Conservation (phyloP, 2,113 vertebrate genomes). For the Peromyscus polionotus region DNA sequence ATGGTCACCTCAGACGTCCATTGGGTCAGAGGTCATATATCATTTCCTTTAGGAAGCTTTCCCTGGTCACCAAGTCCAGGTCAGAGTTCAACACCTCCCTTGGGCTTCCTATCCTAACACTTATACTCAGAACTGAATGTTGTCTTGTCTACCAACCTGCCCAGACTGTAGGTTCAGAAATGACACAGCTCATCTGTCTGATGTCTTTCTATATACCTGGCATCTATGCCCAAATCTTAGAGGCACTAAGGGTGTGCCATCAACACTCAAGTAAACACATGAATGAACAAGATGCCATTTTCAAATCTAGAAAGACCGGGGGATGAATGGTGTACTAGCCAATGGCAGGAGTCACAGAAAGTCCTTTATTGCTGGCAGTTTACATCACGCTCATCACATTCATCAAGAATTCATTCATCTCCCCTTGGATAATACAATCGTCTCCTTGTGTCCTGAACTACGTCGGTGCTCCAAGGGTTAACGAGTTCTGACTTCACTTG, state of each 20-base stretch:
- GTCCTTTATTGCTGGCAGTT: conserved; percentile 64
- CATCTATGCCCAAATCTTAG: background rate
- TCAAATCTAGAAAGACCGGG: background rate
- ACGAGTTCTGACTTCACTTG: background rate
- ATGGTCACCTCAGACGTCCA: no score
- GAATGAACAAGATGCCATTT: background rate
- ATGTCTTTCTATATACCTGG: background rate
- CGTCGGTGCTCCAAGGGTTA: background rate
- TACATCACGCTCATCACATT: background rate
- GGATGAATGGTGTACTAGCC: background rate
- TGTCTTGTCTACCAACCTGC: background rate
- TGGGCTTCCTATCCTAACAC: background rate
- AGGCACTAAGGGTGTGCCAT: background rate
- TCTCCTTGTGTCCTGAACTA: background rate
- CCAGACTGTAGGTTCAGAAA: background rate
- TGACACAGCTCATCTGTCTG: background rate
- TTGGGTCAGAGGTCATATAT: background rate
- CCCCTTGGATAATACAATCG: background rate
- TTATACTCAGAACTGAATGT: background rate
- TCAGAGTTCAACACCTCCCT: background rate
- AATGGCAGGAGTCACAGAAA: background rate
- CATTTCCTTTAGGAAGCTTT: conserved; percentile 26
- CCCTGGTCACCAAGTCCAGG: background rate
- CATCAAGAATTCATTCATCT: background rate
- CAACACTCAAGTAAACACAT: background rate